Base-by-base conservation (phyloP, 2,797 vertebrate genomes). In the Chelmon rostratus region DNA sequence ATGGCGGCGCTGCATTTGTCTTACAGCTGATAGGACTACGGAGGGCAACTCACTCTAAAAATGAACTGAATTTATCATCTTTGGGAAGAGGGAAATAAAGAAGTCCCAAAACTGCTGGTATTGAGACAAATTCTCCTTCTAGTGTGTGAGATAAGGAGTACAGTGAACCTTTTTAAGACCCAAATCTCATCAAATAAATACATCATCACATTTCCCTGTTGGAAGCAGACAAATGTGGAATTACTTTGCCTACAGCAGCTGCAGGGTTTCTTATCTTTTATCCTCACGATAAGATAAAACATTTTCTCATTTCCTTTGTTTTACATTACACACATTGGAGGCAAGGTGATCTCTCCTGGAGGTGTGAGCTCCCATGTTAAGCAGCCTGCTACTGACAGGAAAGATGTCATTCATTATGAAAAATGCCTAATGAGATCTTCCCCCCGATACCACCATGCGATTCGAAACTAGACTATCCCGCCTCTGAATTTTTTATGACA, bases 391-490 rank as follows among this genome's bases (percentile, higher is more conserved):
- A 86, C 76, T 64, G 73, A 89, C 86, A 79, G 89, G 73, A 76
- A 83, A 85, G 68, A 76, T 86, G 82, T 86, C 88, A 90, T 90
- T 91, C 88, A 93, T 92, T 88, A 89, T 90, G 82, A 86, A 91
- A 90, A 79, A 83, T 61, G 63, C 76, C 54, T 90, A 90, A 92
- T 90, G 89, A 93, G 88, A 89, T 91, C 90, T 74, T 82, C 69
- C 62, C 68, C 67, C 62, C 18, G 53, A 83, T 78, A 72, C 68
- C 83, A 65, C 78, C 72, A 8, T 35, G 54, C 67, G 75, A 88
- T 89, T 76, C 68, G 62, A 79, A 82, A 73, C 65, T 68, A 64
- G 75, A 87, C 86, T 50, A 73, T 78, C 73, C 76, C 50, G 8
- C 81, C 54, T 64, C 52, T 91, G 74, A 78, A 92, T 87, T 68